A percentile compares a stretch with the other conserved stretches of the same genome.
Conservation (phyloP, 2,888 invertebrate species). For the Parapristionchus giblindavisi region DNA sequence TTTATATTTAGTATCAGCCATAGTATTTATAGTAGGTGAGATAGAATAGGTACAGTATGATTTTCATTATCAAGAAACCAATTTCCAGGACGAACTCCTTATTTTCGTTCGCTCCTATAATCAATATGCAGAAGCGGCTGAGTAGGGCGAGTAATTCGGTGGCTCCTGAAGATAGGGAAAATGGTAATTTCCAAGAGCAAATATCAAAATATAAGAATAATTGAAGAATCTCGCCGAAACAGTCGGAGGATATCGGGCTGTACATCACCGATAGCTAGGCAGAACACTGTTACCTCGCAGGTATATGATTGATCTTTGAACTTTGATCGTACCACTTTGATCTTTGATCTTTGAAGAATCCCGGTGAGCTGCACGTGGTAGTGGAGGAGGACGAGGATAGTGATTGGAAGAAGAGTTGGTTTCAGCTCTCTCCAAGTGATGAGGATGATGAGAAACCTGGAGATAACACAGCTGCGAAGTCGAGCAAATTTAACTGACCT, state of each 20-base stretch:
- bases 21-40: no score
- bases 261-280: constrained; percentile 9
- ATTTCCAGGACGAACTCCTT: constrained; percentile 6
- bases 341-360: constrained; percentile 1
- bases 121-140: background rate
- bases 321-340: background rate
- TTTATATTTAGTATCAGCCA: background rate
- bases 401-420: constrained; percentile 15
- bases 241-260: background rate
- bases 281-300: background rate
- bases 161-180: constrained; percentile 7
- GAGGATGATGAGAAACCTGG: background rate
- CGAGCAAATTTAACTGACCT: no score
- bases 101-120: constrained; percentile 9
- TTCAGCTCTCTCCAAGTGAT: background rate
- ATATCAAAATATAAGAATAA: background rate
- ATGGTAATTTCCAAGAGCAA: background rate
- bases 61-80: no score
- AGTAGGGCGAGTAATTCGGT: background rate
- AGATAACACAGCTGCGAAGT: no score
- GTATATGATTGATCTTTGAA: background rate
- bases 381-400: constrained; percentile 23
- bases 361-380: constrained; percentile 12
- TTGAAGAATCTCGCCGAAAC: background rate
- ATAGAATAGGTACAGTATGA: no score